These are phyloP conservation scores for Syrista parreyssii DNA, from an alignment of 2,888 invertebrate species.

Conservation along the genomic window DNA sequence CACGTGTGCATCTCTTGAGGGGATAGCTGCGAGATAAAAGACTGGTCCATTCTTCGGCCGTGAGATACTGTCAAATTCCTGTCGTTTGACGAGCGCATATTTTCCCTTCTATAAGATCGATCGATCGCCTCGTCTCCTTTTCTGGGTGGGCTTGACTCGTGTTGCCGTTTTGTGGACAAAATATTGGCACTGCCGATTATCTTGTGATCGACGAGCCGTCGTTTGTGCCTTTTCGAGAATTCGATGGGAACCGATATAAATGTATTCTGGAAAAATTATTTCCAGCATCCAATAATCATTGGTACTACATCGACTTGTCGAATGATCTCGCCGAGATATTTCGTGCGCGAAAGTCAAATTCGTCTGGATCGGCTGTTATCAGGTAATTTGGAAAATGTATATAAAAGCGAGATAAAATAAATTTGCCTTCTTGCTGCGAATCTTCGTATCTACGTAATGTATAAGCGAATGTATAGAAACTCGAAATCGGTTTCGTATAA, in stretches of 20 bases:
- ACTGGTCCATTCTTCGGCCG: neutral
- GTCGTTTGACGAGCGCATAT: neutral
- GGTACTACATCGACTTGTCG: neutral
- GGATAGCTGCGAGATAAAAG: neutral
- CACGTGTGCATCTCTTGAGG: neutral
- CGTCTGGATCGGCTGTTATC: neutral
- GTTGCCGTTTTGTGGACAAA: slow-evolving; percentile 29
- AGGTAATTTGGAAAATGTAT: neutral
- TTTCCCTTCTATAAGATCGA: neutral
- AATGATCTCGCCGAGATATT: neutral
- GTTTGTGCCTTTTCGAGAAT: neutral
- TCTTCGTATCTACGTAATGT: neutral
- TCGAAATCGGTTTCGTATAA: neutral
- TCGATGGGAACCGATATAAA: neutral
- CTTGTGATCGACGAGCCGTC: slow-evolving; percentile 32
- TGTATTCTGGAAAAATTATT: neutral
- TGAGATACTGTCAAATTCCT: neutral
- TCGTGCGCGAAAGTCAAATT: neutral
- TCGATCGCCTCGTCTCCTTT: neutral
- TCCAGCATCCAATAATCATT: neutral
- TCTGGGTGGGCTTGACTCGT: neutral
- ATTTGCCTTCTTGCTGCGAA: neutral
- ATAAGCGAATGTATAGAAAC: neutral
- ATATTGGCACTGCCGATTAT: slow-evolving; percentile 25
- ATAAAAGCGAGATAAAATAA: neutral